Conservation (phyloP, 1,140 invertebrate species). For the Calephelis nemesis region DNA sequence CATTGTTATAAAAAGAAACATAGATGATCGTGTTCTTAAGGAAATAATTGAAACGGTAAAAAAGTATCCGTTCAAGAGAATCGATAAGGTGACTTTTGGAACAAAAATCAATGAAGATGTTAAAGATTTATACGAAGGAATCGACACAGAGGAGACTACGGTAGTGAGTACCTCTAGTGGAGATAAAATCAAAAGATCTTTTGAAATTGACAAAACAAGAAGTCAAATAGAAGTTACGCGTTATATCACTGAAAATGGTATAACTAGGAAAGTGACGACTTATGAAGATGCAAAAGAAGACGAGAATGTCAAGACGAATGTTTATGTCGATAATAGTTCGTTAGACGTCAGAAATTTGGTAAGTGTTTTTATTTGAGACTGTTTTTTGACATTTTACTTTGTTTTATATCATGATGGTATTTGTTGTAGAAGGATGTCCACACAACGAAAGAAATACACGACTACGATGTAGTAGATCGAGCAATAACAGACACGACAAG, state of each 20-base stretch:
- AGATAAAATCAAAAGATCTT: slow-evolving; percentile 70
- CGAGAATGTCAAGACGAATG: slow-evolving; percentile 74
- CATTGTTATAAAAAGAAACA: slow-evolving; percentile 70
- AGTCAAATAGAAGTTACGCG: slow-evolving; percentile 76
- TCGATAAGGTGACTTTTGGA: slow-evolving; percentile 69
- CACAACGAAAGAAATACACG: slow-evolving; percentile 68
- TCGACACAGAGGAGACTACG: slow-evolving; percentile 65
- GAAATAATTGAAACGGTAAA: slow-evolving; percentile 74
- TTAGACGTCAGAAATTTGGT: slow-evolving; percentile 79
- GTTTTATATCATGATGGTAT: neutral
- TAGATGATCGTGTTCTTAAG: slow-evolving; percentile 67
- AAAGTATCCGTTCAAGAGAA: slow-evolving; percentile 72
- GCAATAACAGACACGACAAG: slow-evolving; percentile 66
- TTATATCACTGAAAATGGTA: slow-evolving; percentile 77
- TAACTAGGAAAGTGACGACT: slow-evolving; percentile 74
- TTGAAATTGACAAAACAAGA: slow-evolving; percentile 71
- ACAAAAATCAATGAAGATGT: slow-evolving; percentile 73
- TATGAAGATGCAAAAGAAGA: slow-evolving; percentile 77
- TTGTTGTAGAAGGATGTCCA: slow-evolving; percentile 70
- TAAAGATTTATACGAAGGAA: slow-evolving; percentile 71
- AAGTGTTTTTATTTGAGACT: slow-evolving; percentile 40
- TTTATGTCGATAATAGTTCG: slow-evolving; percentile 75
- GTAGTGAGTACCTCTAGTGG: slow-evolving; percentile 59
- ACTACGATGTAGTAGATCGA: slow-evolving; percentile 75
- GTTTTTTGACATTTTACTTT: neutral